Evolutionary conservation across 1,140 invertebrate species (phyloP).

Genomic region (Batillaria attramentaria): DNA sequence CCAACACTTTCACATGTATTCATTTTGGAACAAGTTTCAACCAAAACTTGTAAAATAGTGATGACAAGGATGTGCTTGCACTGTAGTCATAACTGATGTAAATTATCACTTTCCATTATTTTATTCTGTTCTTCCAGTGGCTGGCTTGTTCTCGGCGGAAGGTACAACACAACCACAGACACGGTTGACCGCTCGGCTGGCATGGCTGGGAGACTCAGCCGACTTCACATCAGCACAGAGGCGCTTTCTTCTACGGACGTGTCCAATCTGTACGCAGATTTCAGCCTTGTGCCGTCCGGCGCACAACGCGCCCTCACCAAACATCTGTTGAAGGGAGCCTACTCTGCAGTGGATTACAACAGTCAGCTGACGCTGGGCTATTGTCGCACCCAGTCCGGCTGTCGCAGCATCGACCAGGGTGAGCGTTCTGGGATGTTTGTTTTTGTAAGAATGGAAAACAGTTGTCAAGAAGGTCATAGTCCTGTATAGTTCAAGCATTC

Average conservation of each 20-base stretch:
- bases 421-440: background rate
- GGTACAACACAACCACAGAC: background rate
- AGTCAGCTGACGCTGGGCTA: slow-evolving; percentile 29
- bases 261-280: slow-evolving; percentile 7
- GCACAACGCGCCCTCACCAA: slow-evolving; percentile 18
- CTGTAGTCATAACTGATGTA: background rate
- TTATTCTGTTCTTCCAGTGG: slow-evolving; percentile 26
- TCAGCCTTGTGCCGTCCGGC: slow-evolving; percentile 11
- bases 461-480: no score
- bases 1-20: no score
- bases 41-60: background rate
- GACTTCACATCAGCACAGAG: slow-evolving; percentile 7
- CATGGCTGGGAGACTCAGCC: slow-evolving; percentile 36
- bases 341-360: slow-evolving; percentile 31
- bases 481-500: no score
- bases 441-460: no score
- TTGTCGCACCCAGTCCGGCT: background rate
- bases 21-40: no score
- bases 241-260: slow-evolving; percentile 15
- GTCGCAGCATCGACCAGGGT: slow-evolving; percentile 9
- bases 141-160: slow-evolving; percentile 34
- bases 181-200: slow-evolving; percentile 26
- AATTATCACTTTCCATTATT: background rate
- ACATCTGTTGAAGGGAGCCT: slow-evolving; percentile 20
- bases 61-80: background rate